Evolutionary conservation across 2,888 invertebrate genomes (phyloP).

Genomic region (Hipparchia sbordonii): DNA sequence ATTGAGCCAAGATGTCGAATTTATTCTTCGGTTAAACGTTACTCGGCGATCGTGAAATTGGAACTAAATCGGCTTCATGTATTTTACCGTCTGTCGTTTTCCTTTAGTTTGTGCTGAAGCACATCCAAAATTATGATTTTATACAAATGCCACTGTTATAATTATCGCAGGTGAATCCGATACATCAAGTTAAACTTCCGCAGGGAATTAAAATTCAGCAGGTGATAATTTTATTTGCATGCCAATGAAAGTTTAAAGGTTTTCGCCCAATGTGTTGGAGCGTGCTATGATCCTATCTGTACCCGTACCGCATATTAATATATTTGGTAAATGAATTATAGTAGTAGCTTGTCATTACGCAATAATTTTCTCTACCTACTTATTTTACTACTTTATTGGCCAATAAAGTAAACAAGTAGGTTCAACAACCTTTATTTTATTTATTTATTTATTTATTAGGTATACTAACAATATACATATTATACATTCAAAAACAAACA

Average conservation of each 20-base stretch:
- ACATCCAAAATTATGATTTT: not conserved
- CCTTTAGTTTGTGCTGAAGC: not conserved
- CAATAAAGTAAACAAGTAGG: too few relatives aligned
- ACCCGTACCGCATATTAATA: not conserved
- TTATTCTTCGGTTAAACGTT: too few relatives aligned
- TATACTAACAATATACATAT: too few relatives aligned
- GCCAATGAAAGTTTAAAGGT: constrained; percentile 29
- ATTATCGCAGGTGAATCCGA: constrained; percentile 67
- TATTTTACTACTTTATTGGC: too few relatives aligned
- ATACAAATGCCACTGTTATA: constrained; percentile 18
- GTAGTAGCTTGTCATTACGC: too few relatives aligned
- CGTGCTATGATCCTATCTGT: not conserved
- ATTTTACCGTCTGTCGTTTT: not conserved
- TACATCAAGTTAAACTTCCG: constrained; percentile 77
- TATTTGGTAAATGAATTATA: too few relatives aligned
- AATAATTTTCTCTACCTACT: too few relatives aligned
- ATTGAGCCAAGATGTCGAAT: too few relatives aligned
- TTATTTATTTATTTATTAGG: too few relatives aligned
- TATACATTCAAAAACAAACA: too few relatives aligned
- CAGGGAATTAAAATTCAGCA: constrained; percentile 78
- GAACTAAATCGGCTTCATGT: not conserved
- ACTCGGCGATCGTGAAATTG: too few relatives aligned
- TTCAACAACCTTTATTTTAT: too few relatives aligned
- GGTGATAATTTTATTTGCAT: constrained; percentile 55
- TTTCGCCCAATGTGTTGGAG: not conserved